Percentiles rank a stretch among this genome's conserved stretches.
These are phyloP conservation scores for Byasa hedistus DNA, from an alignment of 2,888 invertebrate species.

Conservation along the genomic window DNA sequence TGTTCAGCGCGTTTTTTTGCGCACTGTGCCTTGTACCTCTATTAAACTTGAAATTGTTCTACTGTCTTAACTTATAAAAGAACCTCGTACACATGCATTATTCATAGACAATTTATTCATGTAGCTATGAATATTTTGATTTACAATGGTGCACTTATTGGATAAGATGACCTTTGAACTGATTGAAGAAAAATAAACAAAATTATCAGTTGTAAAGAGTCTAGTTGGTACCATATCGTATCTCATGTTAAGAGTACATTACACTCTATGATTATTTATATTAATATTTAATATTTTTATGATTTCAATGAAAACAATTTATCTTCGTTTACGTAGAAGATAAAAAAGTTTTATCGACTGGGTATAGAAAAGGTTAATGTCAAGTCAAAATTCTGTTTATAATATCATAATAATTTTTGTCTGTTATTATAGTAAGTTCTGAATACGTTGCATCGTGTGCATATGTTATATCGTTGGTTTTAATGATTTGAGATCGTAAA, in stretches of 20 bases:
- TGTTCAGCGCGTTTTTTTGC: constrained; percentile 1
- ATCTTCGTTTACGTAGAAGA: background rate
- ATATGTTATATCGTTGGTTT: no score
- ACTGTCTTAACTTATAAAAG: constrained; percentile 1
- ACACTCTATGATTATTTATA: background rate
- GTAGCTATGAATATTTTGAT: constrained; percentile 2
- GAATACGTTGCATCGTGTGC: no score
- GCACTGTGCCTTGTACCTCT: constrained; percentile 10
- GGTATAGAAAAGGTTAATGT: no score
- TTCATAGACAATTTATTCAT: background rate
- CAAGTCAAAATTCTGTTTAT: no score
- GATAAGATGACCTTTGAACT: constrained; percentile 15
- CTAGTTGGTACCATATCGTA: background rate
- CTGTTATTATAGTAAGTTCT: no score
- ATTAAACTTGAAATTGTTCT: constrained; percentile 10
- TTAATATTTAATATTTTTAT: background rate
- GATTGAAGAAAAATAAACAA: constrained; percentile 6
- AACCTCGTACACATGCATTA: constrained; percentile 6
- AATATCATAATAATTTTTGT: no score
- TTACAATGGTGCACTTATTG: constrained; percentile 9
- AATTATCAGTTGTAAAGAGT: constrained; percentile 8
- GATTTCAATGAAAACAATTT: no score
- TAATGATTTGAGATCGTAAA: no score
- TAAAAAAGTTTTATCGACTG: background rate
- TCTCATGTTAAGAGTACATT: constrained; percentile 7